Evolutionary conservation across 2,113 vertebrate genomes (phyloP).

Genomic region (Brevimyrus niger): DNA sequence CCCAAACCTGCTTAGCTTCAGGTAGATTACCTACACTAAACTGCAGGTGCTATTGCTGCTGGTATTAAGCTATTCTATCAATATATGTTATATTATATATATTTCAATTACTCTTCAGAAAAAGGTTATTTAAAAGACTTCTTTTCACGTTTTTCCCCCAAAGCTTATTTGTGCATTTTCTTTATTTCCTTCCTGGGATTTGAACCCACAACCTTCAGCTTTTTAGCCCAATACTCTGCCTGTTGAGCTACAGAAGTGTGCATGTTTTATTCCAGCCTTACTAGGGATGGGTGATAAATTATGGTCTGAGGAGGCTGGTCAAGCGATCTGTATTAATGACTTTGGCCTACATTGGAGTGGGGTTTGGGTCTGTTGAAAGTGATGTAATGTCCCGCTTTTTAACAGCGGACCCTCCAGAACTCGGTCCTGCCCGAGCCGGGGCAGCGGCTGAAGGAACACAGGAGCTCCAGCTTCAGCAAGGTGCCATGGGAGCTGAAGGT

Average conservation of each 20-base stretch:
- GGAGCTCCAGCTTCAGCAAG: conserved; percentile 7
- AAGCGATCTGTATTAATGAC: not conserved
- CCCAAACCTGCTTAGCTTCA: not conserved
- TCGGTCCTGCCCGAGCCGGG: conserved; percentile 1
- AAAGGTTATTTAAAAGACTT: too few relatives aligned
- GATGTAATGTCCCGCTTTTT: not conserved
- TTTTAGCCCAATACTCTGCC: not conserved
- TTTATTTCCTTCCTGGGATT: too few relatives aligned
- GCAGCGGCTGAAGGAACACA: conserved; percentile 9
- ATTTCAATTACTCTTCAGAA: too few relatives aligned
- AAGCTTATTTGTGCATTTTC: not conserved
- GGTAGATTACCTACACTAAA: not conserved
- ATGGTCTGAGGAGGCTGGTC: not conserved
- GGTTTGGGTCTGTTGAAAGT: not conserved
- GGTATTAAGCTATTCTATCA: not conserved
- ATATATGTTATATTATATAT: too few relatives aligned
- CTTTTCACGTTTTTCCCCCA: too few relatives aligned
- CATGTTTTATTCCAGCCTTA: not conserved
- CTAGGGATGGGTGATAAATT: not conserved
- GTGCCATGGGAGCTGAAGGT: not conserved
- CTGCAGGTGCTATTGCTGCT: not conserved
- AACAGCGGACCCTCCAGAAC: conserved; percentile 16
- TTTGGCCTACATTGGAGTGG: not conserved
- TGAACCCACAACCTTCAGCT: not conserved
- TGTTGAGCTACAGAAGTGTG: not conserved